Evolutionary conservation across 2,797 vertebrate genomes (phyloP).

Genomic region (Eidolon dupreanum): DNA sequence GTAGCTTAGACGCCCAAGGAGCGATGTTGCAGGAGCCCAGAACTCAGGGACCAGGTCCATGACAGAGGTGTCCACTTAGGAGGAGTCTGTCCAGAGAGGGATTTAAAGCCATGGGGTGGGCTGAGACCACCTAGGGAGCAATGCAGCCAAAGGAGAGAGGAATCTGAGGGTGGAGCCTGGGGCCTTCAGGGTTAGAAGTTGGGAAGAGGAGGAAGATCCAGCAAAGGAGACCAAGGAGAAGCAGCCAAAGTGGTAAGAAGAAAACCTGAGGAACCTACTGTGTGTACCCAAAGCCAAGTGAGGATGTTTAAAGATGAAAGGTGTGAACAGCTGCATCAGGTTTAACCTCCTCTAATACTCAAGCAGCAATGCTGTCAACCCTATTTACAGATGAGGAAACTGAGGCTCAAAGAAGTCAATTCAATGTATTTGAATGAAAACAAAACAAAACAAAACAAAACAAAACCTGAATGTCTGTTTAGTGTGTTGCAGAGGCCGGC

Average conservation of each 20-base stretch:
- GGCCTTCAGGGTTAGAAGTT: background rate
- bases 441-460: background rate
- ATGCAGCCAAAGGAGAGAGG: background rate
- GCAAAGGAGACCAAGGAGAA: background rate
- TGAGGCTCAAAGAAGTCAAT: background rate
- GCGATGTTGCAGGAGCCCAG: background rate
- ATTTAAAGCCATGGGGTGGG: background rate
- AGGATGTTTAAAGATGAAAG: background rate
- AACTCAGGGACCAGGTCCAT: fast-evolving
- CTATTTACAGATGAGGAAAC: background rate
- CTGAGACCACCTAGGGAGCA: background rate
- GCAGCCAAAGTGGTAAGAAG: background rate
- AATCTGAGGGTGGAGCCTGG: background rate
- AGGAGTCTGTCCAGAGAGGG: background rate
- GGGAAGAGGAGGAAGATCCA: background rate
- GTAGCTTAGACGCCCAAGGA: too few relatives aligned
- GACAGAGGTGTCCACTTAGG: background rate
- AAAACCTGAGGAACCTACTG: background rate
- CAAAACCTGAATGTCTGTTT: background rate
- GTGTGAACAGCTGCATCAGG: background rate
- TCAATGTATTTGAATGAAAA: background rate
- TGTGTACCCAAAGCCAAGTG: background rate
- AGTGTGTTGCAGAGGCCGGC: background rate
- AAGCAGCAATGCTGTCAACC: background rate
- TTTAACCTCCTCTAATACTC: background rate